Evolutionary conservation across 1,140 invertebrate species (phyloP).

Genomic region (Oryctes rhinoceros): DNA sequence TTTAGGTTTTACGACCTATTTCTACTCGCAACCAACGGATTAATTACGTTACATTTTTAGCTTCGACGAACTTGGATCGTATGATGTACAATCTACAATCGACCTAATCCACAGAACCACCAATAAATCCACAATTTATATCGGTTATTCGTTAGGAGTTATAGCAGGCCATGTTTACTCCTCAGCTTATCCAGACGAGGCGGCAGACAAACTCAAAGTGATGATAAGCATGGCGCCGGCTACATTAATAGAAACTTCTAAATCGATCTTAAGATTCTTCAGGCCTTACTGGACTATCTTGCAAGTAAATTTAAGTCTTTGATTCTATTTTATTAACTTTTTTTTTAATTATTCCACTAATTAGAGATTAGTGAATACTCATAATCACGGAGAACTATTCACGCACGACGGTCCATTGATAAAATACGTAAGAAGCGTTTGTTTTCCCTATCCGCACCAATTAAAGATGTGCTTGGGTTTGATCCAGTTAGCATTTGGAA

Average conservation of each 20-base stretch:
- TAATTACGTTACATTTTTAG: not conserved
- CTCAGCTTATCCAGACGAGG: conserved; percentile 29
- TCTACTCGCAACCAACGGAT: not conserved
- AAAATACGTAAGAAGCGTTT: conserved; percentile 24
- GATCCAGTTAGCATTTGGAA: conserved; percentile 26
- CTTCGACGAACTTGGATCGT: conserved; percentile 29
- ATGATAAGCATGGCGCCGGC: conserved; percentile 40
- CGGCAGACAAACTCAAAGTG: conserved; percentile 27
- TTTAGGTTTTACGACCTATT: conserved; percentile 48
- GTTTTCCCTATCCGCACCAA: conserved; percentile 40
- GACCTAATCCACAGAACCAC: conserved; percentile 16
- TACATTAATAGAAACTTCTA: conserved; percentile 9
- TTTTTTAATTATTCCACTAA: not conserved
- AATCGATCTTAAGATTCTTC: conserved; percentile 14
- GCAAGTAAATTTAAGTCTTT: not conserved
- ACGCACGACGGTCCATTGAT: not conserved
- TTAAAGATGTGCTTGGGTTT: conserved; percentile 32
- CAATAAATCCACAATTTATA: conserved; percentile 25
- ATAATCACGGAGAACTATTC: conserved; percentile 33
- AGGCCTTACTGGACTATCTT: not conserved
- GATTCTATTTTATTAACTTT: not conserved
- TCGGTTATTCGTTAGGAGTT: conserved; percentile 30
- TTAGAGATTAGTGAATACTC: not conserved
- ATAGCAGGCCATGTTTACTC: conserved; percentile 39
- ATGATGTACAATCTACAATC: conserved; percentile 7